Percentiles rank a stretch among this genome's conserved stretches.
Evolutionary conservation across 2,113 vertebrate genomes (phyloP).

Genomic region (Sinocyclocheilus rhinocerous): DNA sequence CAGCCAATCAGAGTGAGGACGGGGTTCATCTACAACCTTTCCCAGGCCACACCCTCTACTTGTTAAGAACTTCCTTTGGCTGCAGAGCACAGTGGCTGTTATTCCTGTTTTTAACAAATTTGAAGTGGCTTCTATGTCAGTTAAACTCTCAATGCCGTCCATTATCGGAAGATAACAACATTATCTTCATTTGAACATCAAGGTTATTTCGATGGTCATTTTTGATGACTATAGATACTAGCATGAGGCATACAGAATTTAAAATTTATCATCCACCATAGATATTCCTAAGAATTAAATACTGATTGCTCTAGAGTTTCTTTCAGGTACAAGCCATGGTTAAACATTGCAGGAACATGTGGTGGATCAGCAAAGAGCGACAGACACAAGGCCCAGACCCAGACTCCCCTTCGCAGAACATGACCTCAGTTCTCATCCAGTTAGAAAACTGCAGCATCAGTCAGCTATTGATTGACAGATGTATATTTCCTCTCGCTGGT

Average conservation of each 20-base stretch:
- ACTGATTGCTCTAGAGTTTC: not conserved
- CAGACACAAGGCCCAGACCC: not conserved
- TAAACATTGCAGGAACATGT: slow-evolving; percentile 48
- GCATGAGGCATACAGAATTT: not conserved
- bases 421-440: slow-evolving; percentile 32
- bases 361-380: not conserved
- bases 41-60: slow-evolving; percentile 37
- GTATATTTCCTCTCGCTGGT: not conserved
- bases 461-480: slow-evolving; percentile 51
- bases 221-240: not conserved
- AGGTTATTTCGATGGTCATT: slow-evolving; percentile 9
- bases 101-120: not conserved
- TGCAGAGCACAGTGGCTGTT: not conserved
- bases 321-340: slow-evolving; percentile 24
- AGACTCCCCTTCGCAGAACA: slow-evolving; percentile 17
- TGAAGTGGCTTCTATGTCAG: slow-evolving; percentile 1
- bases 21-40: slow-evolving; percentile 59
- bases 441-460: slow-evolving; percentile 31
- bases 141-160: not conserved
- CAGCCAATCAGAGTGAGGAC: slow-evolving; percentile 71
- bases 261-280: not conserved
- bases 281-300: not conserved
- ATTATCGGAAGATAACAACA: not conserved
- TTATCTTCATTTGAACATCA: slow-evolving; percentile 3
- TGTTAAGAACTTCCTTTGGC: not conserved